Conservation (phyloP, 2,888 invertebrate genomes). For the Eristalis intricaria region DNA sequence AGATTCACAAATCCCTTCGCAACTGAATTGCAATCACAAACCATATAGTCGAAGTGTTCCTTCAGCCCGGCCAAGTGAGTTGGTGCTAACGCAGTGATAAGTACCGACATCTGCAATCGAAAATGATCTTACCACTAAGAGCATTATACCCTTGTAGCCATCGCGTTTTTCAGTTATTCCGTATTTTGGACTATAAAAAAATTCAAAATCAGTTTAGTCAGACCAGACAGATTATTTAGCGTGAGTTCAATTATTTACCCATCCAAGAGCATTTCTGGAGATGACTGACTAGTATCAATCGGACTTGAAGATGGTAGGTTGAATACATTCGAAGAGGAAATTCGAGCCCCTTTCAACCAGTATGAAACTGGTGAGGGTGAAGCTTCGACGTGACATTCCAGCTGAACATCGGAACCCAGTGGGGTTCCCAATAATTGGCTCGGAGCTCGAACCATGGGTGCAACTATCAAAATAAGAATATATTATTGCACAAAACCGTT, state of each 20-base stretch:
- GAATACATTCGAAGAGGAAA: constrained; percentile 77
- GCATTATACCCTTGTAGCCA: constrained; percentile 81
- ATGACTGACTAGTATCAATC: constrained; percentile 79
- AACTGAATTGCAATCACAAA: constrained; percentile 74
- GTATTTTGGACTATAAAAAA: constrained; percentile 79
- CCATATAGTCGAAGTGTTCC: constrained; percentile 86
- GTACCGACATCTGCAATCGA: constrained; percentile 86
- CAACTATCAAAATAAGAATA: constrained; percentile 83
- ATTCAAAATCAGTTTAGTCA: background rate
- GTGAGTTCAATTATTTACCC: constrained; percentile 84
- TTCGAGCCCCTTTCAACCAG: constrained; percentile 81
- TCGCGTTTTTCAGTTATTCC: constrained; percentile 81
- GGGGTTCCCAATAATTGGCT: constrained; percentile 94
- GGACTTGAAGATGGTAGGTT: constrained; percentile 76
- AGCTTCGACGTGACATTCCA: constrained; percentile 94
- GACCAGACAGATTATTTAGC: background rate
- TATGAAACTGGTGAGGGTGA: constrained; percentile 85
- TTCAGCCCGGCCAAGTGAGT: constrained; percentile 86
- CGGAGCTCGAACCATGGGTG: constrained; percentile 93
- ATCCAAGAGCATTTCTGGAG: constrained; percentile 89
- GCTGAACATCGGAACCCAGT: constrained; percentile 90
- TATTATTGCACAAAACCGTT: background rate
- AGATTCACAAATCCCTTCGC: background rate
- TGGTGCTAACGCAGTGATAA: constrained; percentile 89
- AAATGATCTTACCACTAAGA: constrained; percentile 82